Conservation (phyloP, 2,797 vertebrate genomes). For the Heteromormyrus szaboi region DNA sequence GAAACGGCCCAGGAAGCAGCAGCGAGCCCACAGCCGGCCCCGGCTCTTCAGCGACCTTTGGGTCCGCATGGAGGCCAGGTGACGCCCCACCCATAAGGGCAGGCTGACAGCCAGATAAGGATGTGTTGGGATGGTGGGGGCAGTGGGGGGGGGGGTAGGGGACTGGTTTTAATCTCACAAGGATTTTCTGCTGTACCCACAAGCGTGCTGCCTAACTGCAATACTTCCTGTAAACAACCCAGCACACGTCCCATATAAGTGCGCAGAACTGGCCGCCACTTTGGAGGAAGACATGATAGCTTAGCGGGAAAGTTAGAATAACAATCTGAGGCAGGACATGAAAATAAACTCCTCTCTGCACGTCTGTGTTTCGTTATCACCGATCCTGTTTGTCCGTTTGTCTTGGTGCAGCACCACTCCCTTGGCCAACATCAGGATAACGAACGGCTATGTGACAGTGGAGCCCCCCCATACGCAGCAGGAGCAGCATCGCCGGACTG, state of each 20-base stretch:
- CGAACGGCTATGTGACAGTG: slow-evolving; percentile 75
- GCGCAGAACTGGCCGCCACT: background rate
- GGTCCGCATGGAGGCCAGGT: slow-evolving; percentile 94
- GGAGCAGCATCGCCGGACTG: slow-evolving; percentile 55
- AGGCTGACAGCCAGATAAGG: background rate
- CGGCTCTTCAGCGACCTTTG: slow-evolving; percentile 94
- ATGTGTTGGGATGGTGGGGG: background rate
- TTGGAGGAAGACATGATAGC: background rate
- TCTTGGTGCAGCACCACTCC: slow-evolving; percentile 65
- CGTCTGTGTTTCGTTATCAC: background rate
- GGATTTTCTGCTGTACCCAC: background rate
- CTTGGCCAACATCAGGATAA: slow-evolving; percentile 70
- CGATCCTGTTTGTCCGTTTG: slow-evolving; percentile 21
- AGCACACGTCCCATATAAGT: background rate
- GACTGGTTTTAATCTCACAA: background rate
- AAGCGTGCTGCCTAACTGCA: background rate
- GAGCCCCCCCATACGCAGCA: slow-evolving; percentile 69
- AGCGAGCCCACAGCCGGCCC: slow-evolving; percentile 69
- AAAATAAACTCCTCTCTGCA: background rate
- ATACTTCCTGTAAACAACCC: background rate
- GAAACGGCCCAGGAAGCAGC: slow-evolving; percentile 80
- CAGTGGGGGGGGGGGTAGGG: background rate
- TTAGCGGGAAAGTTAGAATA: background rate
- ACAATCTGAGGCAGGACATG: background rate
- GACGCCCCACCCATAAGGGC: slow-evolving; percentile 37